Base-by-base conservation (phyloP, 2,797 vertebrate species). In the Chaetodon trifasciatus region DNA sequence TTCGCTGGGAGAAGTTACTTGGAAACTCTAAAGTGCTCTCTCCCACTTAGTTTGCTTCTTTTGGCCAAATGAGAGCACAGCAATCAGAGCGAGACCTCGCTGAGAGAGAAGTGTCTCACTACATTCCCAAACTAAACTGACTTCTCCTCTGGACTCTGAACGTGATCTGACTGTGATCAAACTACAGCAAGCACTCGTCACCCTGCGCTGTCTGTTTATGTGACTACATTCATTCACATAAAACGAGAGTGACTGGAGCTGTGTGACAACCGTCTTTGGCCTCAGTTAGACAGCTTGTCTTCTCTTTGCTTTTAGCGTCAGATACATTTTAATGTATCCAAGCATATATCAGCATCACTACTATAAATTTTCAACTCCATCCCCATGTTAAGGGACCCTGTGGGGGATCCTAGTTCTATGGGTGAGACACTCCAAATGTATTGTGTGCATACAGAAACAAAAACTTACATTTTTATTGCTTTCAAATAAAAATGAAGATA, bases 1-100 rank as follows among this genome's bases (percentile, higher is more conserved):
- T 84, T 82, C 70, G 3, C 79, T 82, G n/a, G 0, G 71, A 78
- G 78, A 89, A 81, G 72, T 88, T 85, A 75, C 63, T 70, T 66
- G 37, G 32, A 80, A 32, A 83, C 66, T 78, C 82, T 73, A 53
- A 62, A 79, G 70, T 82, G 66, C 71, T 70, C 63, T 66, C 49
- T 76, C 61, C 42, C 42, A 44, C 60, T 84, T 85, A 53, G 69
- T 82, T 72, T 85, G 71, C 76, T 74, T 79, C 72, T 83, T 71
- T 70, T 74, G 67, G 70, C 67, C 78, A 66, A 79, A 87, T 77
- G 83, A 82, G 68, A 78, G 79, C 68, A 17, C 9, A 65, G 64
- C 47, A 77, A 79, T 89, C 76, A 71, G 82, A 87, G 66, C 21
- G 21, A 86, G 86, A 86, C 81, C 61, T 74, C 19, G 0, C 15